Evolutionary conservation across 2,888 invertebrate genomes (phyloP).

Genomic region (Anarsia innoxiella): DNA sequence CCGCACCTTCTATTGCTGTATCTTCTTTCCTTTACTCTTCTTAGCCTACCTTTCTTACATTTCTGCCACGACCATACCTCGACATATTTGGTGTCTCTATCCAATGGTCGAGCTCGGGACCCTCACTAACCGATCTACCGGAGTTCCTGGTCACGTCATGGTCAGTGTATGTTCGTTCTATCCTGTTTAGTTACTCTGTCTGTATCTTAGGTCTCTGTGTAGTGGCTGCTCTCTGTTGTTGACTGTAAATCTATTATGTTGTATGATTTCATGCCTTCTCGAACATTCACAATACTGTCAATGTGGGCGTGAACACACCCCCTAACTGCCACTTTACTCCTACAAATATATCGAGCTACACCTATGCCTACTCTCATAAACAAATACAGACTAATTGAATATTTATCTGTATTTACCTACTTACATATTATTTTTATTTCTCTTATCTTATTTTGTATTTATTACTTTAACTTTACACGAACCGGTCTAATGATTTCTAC

Average conservation of each 20-base stretch:
- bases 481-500: too few species aligned
- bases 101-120: constrained; percentile 1
- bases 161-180: constrained; percentile 54
- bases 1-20: constrained; percentile 52
- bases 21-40: constrained; percentile 41
- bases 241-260: constrained; percentile 72
- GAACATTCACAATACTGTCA: constrained; percentile 73
- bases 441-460: constrained; percentile 21
- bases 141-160: constrained; percentile 25
- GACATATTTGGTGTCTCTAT: background rate
- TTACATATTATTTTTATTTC: constrained; percentile 2
- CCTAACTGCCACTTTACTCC: constrained; percentile 69
- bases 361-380: constrained; percentile 68
- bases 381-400: constrained; percentile 53
- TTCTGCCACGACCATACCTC: constrained; percentile 5
- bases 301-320: constrained; percentile 66
- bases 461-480: too few species aligned
- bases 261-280: constrained; percentile 73
- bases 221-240: constrained; percentile 76
- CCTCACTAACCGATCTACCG: constrained; percentile 13
- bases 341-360: constrained; percentile 71
- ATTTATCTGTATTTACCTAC: constrained; percentile 18
- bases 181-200: constrained; percentile 61
- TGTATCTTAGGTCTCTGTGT: constrained; percentile 70
- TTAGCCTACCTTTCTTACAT: constrained; percentile 27